Conservation (phyloP, 23 tunicate genomes). For the Clavelina lepadiformis region DNA sequence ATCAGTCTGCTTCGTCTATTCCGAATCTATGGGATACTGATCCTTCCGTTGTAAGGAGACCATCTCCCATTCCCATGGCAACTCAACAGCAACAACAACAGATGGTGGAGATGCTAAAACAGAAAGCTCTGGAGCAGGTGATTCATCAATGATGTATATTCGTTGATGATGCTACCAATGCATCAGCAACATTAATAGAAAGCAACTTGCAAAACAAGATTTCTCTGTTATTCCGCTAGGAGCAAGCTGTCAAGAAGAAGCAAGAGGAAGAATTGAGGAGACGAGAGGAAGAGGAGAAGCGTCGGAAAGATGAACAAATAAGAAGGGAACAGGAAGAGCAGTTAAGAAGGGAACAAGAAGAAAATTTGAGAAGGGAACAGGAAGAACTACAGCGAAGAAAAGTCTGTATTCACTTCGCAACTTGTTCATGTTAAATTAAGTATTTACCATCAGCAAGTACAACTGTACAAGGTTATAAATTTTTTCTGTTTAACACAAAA, state of each 20-base stretch:
- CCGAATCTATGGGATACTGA: slow-evolving; percentile 44
- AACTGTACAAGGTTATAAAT: no score
- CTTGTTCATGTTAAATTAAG: no score
- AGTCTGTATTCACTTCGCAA: no score
- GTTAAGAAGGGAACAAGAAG: slow-evolving; percentile 9
- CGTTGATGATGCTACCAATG: no score
- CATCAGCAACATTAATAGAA: no score
- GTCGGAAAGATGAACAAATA: slow-evolving; percentile 5
- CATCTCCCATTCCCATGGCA: slow-evolving; percentile 48
- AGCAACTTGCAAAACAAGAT: no score
- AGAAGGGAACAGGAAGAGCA: slow-evolving; percentile 23
- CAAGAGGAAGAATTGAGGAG: slow-evolving; percentile 16
- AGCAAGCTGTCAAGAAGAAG: slow-evolving; percentile 26
- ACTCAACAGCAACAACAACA: slow-evolving; percentile 65
- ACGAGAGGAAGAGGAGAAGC: slow-evolving; percentile 25
- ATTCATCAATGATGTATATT: no score
- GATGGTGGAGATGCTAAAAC: slow-evolving; percentile 25
- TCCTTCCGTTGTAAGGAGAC: slow-evolving; percentile 33
- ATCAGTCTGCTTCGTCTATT: background rate
- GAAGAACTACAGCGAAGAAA: slow-evolving; percentile 25
- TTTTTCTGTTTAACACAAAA: no score
- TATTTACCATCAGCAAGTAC: no score
- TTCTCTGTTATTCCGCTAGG: slow-evolving; percentile 1
- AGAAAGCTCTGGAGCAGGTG: slow-evolving; percentile 38
- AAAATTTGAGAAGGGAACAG: slow-evolving; percentile 13